Evolutionary conservation across 2,797 vertebrate species (phyloP).

Genomic region (Tarsius wallacei): DNA sequence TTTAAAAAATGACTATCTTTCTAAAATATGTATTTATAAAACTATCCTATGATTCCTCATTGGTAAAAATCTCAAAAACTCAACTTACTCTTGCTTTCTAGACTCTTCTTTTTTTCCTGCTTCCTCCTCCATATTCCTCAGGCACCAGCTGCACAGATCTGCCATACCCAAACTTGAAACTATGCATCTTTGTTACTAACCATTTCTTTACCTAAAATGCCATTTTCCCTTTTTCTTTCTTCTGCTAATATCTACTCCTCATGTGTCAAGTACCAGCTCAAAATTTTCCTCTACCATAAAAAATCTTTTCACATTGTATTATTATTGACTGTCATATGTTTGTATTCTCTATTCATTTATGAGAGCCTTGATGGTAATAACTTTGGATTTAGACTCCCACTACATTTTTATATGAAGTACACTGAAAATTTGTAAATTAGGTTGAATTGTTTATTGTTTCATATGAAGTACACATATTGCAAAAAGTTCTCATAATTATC

Average conservation of each 20-base stretch:
- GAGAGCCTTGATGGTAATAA: neutral
- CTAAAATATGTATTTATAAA: neutral
- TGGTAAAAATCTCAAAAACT: conserved; percentile 9
- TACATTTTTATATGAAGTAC: neutral
- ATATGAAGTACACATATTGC: neutral
- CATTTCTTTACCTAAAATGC: neutral
- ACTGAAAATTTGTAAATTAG: neutral
- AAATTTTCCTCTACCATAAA: neutral
- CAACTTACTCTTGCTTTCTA: neutral
- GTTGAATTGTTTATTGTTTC: neutral
- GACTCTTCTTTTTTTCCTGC: neutral
- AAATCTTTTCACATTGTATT: neutral
- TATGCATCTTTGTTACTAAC: neutral
- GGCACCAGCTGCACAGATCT: neutral
- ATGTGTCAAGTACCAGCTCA: neutral
- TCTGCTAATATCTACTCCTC: neutral
- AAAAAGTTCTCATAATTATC: neutral
- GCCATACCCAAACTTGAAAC: neutral
- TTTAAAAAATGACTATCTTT: neutral
- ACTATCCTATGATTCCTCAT: neutral
- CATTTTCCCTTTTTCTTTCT: neutral
- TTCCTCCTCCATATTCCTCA: neutral
- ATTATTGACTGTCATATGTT: neutral
- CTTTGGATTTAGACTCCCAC: neutral
- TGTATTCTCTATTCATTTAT: neutral